Evolutionary conservation across 2,797 vertebrate species (phyloP).

Genomic region (Artibeus lituratus): DNA sequence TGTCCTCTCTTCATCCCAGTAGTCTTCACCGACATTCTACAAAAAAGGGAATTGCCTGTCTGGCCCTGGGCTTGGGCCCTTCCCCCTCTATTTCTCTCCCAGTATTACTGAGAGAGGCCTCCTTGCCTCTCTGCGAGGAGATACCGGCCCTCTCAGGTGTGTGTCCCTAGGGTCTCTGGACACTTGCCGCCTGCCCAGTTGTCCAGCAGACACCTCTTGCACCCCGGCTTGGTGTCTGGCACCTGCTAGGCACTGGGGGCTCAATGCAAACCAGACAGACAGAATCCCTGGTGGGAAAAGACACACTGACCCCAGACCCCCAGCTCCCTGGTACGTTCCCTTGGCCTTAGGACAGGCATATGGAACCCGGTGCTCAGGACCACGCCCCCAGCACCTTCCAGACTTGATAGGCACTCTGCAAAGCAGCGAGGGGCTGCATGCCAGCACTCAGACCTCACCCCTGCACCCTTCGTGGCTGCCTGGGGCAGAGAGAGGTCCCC

Average conservation of each 20-base stretch:
- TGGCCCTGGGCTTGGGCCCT: neutral
- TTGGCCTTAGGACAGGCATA: neutral
- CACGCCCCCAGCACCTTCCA: fast-evolving
- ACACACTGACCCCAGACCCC: fast-evolving
- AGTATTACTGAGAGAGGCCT: neutral
- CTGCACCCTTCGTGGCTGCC: neutral
- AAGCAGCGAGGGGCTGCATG: neutral
- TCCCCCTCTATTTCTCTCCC: neutral
- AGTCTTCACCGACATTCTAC: neutral
- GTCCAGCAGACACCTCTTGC: neutral
- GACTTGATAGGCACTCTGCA: fast-evolving
- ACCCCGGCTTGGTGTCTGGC: fast-evolving
- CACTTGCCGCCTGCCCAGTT: neutral
- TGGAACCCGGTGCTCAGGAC: neutral
- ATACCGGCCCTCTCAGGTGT: fast-evolving
- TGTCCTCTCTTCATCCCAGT: neutral
- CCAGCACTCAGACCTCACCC: neutral
- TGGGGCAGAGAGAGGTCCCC: fast-evolving
- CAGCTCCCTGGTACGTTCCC: neutral
- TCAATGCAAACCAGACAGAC: neutral
- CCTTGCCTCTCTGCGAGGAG: fast-evolving
- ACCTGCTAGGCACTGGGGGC: fast-evolving
- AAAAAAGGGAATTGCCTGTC: neutral
- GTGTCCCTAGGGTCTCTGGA: neutral
- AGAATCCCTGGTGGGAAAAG: neutral